Base-by-base conservation (phyloP, 2,113 vertebrate species). In the Uropsilus gracilis region DNA sequence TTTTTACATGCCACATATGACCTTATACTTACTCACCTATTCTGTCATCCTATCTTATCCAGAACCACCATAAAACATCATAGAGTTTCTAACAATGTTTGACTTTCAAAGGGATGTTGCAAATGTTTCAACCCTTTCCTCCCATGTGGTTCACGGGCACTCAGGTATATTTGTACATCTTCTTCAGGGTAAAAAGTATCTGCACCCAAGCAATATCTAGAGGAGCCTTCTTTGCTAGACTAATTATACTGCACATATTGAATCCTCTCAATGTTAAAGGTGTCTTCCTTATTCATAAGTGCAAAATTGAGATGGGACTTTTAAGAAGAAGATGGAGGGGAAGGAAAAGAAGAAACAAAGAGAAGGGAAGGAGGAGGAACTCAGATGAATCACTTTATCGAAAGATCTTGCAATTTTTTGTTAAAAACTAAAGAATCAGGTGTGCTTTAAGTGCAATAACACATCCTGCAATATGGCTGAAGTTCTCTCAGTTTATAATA, bases 81-180 rank as follows among this genome's bases (percentile, higher is more conserved):
- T n/a, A n/a, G n/a, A n/a, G n/a, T n/a, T n/a, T 94, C 18, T 72
- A 82, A 55, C n/a, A 66, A 53, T 66, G 10, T 55, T 86, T 94
- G 28, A 34, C 28, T 12, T 75, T 64, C 44, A 80, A 75, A 87
- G 6, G 5, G 1, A 75, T 55, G 42, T 63, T 83, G 28, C 6
- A 78, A 78, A 48, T 46, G 32, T 92, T 94, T 68, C 26, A 61
- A 39, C 13, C 37, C 32, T 64, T 90, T 80, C 32, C 37, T 88
- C 44, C n/a, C 18, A 37, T 37, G 22, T 48, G 77, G n/a, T 18
- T 90, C 59, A 88, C 42, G 90, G 53, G 1, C 17, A 84, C 4
- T 88, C 17, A 68, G 32, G 46, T 22, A 93, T 8, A 85, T 93
- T 80, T 90, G 84, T 55, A 76, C 18, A 44, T 80, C 46, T 72